A percentile compares a stretch with the other conserved stretches of the same genome.
Evolutionary conservation across 2,797 vertebrate species (phyloP).

Genomic region (Apodemus agrarius): DNA sequence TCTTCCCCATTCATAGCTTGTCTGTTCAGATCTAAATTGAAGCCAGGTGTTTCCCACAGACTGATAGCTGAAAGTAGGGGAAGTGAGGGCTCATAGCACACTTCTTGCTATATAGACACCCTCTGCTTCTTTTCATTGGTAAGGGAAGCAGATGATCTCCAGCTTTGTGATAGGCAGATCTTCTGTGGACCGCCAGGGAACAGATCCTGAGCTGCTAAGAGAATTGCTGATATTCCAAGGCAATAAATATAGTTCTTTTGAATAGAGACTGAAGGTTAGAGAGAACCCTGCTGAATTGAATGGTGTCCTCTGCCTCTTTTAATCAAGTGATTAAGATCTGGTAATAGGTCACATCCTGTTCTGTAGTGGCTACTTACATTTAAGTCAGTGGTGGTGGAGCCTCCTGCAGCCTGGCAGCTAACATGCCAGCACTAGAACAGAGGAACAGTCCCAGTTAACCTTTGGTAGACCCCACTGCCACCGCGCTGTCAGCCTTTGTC

Average conservation of each 20-base stretch:
- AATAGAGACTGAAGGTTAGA: neutral
- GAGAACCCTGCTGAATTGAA: neutral
- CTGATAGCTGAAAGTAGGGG: neutral
- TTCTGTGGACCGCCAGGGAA: slow-evolving; percentile 2
- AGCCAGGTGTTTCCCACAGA: neutral
- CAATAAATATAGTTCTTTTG: slow-evolving; percentile 28
- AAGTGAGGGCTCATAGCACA: neutral
- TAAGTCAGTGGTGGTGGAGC: neutral
- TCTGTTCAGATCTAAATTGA: slow-evolving; percentile 18
- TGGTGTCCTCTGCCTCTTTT: slow-evolving; percentile 20
- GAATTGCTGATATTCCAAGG: neutral
- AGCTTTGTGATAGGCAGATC: slow-evolving; percentile 11
- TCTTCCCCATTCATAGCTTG: neutral
- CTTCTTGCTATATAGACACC: neutral
- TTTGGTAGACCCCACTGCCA: neutral
- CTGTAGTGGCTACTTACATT: slow-evolving; percentile 15
- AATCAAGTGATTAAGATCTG: neutral
- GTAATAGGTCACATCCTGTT: neutral
- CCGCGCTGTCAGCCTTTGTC: neutral
- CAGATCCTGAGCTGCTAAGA: slow-evolving; percentile 9
- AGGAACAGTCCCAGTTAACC: neutral
- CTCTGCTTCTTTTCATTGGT: slow-evolving; percentile 7
- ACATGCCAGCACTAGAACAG: neutral
- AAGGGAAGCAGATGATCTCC: slow-evolving; percentile 16
- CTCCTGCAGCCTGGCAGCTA: neutral